Percentiles rank a stretch among this genome's conserved stretches.
phyloP scores from a whole-genome alignment of 2,797 vertebrate genomes.

The Oreochromis mossambicus region DNA sequence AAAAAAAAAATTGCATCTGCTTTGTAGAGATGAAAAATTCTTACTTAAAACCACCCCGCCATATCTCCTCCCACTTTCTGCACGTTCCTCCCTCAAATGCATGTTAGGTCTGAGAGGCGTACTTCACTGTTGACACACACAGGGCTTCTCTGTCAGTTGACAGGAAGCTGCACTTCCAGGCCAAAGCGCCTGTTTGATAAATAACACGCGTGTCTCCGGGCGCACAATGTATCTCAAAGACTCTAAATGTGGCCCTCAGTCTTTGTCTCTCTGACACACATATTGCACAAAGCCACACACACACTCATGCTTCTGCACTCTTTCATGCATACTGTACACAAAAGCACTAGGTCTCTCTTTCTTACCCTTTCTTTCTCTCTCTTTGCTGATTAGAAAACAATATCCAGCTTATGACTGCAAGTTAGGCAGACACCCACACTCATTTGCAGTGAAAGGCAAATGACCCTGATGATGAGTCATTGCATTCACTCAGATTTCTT shows the following conservation, averaged over 20 bases:
- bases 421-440: constrained; percentile 81
- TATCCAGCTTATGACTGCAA: constrained; percentile 77
- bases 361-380: constrained; percentile 29
- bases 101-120: neutral
- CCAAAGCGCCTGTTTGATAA: constrained; percentile 24
- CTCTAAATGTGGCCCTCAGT: constrained; percentile 25
- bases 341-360: constrained; percentile 20
- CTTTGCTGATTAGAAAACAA: constrained; percentile 76
- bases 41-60: neutral
- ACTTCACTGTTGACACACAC: constrained; percentile 10
- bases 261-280: constrained; percentile 28
- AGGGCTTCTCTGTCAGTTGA: constrained; percentile 26
- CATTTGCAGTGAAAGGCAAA: constrained; percentile 81
- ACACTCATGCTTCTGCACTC: neutral
- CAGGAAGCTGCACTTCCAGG: constrained; percentile 43
- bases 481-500: constrained; percentile 68
- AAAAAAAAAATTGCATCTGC: neutral
- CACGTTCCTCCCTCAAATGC: neutral
- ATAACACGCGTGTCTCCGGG: constrained; percentile 23
- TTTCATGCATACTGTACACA: constrained; percentile 2
- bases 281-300: neutral
- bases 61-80: constrained; percentile 28
- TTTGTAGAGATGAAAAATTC: neutral
- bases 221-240: constrained; percentile 7
- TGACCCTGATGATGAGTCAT: constrained; percentile 80